Evolutionary conservation across 2,797 vertebrate species (phyloP).

Genomic region (Rhinoraja longicauda): DNA sequence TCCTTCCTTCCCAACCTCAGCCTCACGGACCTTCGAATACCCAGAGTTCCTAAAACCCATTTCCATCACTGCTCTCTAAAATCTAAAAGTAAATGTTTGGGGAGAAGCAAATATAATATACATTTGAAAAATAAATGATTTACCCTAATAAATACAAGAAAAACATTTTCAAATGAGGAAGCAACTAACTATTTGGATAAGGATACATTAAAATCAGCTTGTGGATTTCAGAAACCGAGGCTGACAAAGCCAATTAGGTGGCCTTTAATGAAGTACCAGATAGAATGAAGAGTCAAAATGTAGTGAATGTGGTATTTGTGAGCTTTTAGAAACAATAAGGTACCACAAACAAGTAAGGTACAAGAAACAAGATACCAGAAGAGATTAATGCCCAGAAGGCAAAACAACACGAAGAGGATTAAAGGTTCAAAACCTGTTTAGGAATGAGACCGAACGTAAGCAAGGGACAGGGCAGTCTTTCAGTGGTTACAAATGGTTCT

Average conservation of each 20-base stretch:
- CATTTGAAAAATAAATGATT: not conserved
- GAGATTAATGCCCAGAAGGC: not conserved
- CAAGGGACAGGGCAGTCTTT: not conserved
- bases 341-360: not conserved
- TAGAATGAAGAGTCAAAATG: not conserved
- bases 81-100: not conserved
- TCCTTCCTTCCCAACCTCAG: too few species aligned
- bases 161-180: not conserved
- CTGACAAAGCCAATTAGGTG: not conserved
- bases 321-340: not conserved
- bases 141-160: not conserved
- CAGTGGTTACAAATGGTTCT: not conserved
- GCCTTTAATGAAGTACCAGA: not conserved
- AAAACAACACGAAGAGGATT: not conserved
- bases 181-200: not conserved
- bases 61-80: too few species aligned
- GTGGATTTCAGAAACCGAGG: not conserved
- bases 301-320: not conserved
- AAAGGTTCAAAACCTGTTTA: not conserved
- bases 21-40: too few species aligned
- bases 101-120: not conserved
- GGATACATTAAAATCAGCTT: not conserved
- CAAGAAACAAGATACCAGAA: not conserved
- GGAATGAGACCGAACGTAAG: not conserved
- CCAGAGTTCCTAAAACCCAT: too few species aligned